A percentile compares a stretch with the other conserved stretches of the same genome.
Conservation (phyloP, 2,888 invertebrate genomes). For the Drepanosiphum platanoidis region DNA sequence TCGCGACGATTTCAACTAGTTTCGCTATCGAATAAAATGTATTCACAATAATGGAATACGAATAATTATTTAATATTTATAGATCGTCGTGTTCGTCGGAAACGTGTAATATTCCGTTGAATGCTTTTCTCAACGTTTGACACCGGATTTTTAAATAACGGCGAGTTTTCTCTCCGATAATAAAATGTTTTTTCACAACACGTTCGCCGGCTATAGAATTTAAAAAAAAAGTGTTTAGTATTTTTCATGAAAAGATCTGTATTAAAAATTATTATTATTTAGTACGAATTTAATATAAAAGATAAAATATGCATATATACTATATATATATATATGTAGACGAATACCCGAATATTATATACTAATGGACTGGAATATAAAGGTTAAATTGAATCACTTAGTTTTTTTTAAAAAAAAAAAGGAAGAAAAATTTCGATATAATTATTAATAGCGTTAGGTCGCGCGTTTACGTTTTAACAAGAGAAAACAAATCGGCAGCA, state of each 20-base stretch:
- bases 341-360: background rate
- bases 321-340: too few relatives aligned
- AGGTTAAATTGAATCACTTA: conserved; percentile 32
- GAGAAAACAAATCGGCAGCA: background rate
- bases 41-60: background rate
- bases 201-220: background rate
- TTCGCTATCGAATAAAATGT: background rate
- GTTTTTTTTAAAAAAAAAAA: too few relatives aligned
- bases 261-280: background rate
- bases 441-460: conserved; percentile 19
- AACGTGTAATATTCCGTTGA: background rate
- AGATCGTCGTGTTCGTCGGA: background rate
- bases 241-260: background rate
- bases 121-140: background rate
- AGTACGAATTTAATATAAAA: background rate
- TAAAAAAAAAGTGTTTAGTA: conserved; percentile 3
- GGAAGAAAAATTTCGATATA: conserved; percentile 35
- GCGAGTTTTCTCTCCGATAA: background rate
- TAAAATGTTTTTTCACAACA: background rate
- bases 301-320: too few relatives aligned
- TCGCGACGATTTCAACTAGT: background rate
- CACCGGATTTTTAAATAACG: background rate
- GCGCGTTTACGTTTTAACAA: conserved; percentile 20
- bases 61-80: too few relatives aligned
- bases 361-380: conserved; percentile 20